Base-by-base conservation (phyloP, 2,797 vertebrate species). In the Euphonia xanthogaster region DNA sequence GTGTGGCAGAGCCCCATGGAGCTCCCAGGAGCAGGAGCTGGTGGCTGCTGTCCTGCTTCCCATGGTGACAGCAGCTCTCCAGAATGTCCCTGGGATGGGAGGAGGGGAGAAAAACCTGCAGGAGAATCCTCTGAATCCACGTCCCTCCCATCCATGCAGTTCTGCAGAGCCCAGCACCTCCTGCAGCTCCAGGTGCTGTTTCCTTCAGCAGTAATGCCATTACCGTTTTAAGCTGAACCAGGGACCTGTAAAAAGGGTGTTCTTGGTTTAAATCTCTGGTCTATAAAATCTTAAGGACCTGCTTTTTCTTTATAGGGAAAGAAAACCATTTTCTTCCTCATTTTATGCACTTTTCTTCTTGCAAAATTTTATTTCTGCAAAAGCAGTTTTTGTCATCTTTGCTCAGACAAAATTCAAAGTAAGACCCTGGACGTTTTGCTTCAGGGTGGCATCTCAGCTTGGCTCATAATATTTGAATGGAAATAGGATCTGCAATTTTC, bases 201-300 rank as follows among this genome's bases (percentile, higher is more conserved):
- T 53, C 4, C 14, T 75, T 14, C 23, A 27, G 44, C 87, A 76
- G 75, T 18, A 17, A 30, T 1, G 24, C 45, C 22, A 4, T 66
- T 70, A 31, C 72, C 53, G 7, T 37, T 79, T 82, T 22, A 73
- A 79, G 57, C 85, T 71, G 78, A 79, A 86, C 57, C 24, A 71
- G 93, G 65, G 71, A 70, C 90, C 45, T 55, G 67, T 93, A 88
- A 90, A 94, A 94, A 84, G n/a, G 67, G 92, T 48, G 14, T 30
- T 85, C 74, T 91, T 62, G n/a, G 47, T 82, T 93, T 82, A 70
- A 82, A 89, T 93, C 85, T 93, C 70, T 76, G 71, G 31, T 82
- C 88, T 79, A 76, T 88, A 94, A 95, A 96, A 76, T 35, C 90
- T 79, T 88, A 54, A 95, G 91, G 48, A 67, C 22, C 60, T n/a